Evolutionary conservation across 2,888 invertebrate genomes (phyloP), one percentile per base, ranked within the genome.

Genomic region (Clunio marinus): DNA sequence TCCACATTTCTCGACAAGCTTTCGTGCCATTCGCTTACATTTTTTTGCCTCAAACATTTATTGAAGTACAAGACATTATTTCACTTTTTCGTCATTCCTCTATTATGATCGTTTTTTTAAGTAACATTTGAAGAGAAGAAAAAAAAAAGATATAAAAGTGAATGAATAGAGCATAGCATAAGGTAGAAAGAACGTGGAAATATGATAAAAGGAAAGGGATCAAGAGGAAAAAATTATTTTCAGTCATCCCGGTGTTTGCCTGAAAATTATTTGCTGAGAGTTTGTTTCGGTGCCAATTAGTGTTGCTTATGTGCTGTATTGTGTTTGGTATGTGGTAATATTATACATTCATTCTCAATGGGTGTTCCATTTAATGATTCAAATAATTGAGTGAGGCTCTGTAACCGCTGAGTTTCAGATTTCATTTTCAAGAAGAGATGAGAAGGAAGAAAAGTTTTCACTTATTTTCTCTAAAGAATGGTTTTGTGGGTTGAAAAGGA

Each of bases 331-430:
- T 57, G 27, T 51, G 51, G 51, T 51, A 51, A 22, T 22, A 51
- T 51, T 51, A 51, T 17, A 51, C 51, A 51, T 51, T 51, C 51
- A 13, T 51, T 51, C 51, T 17, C 51, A 22, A 22, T 51, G 22
- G 51, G 51, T 25, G 27, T 57, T 57, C 27, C 57, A 57, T 57
- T 57, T 57, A 57, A 57, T 57, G 27, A 57, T 57, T 57, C 25
- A 57, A 27, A 57, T 57, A 57, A 57, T 57, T 57, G 57, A 27
- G 57, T 24, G 13, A n/a, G 45, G 57, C 20, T 22, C 7, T 51
- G 51, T 13, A 51, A 51, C 51, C 51, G 51, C 51, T 51, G 51
- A 41, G 51, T 22, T 51, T 51, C 51, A 51, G 51, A 51, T 51
- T 51, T 51, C n/a, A 7, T 17, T 7, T 51, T 51, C 2, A 51